Conservation (phyloP, 2,888 invertebrate species). For the Hyles lineata region DNA sequence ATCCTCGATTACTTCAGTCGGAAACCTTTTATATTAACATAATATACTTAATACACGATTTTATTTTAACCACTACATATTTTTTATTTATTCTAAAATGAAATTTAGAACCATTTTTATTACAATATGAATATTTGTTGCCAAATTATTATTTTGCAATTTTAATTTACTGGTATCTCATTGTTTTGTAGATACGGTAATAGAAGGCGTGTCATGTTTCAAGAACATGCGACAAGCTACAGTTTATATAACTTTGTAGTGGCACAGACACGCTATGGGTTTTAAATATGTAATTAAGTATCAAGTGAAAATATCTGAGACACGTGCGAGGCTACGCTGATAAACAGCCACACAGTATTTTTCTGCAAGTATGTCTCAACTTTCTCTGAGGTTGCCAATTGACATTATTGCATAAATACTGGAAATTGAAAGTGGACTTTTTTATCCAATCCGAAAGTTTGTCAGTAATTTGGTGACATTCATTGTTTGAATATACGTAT, state of each 20-base stretch:
- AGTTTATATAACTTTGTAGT: background rate
- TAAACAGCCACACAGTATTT: background rate
- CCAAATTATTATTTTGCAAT: too few relatives aligned
- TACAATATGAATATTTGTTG: too few relatives aligned
- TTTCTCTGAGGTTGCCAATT: constrained; percentile 15
- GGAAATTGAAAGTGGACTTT: background rate
- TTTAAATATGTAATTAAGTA: constrained; percentile 12
- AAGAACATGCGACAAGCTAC: constrained; percentile 5
- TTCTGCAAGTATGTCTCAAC: background rate
- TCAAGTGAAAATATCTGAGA: background rate
- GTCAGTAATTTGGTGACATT: background rate
- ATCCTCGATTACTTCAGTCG: background rate
- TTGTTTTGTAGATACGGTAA: too few relatives aligned
- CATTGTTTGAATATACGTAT: background rate
- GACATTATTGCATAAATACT: constrained; percentile 15
- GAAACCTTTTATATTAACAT: background rate
- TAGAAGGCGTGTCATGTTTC: too few relatives aligned
- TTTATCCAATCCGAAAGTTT: background rate
- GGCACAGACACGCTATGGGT: background rate
- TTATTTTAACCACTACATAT: background rate
- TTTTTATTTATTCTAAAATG: too few relatives aligned
- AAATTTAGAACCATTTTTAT: too few relatives aligned
- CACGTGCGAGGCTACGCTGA: background rate
- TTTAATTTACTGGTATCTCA: too few relatives aligned
- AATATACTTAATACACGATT: background rate